These are phyloP conservation scores for Aramus guarauna DNA, from an alignment of 2,113 vertebrate species.

Conservation along the genomic window DNA sequence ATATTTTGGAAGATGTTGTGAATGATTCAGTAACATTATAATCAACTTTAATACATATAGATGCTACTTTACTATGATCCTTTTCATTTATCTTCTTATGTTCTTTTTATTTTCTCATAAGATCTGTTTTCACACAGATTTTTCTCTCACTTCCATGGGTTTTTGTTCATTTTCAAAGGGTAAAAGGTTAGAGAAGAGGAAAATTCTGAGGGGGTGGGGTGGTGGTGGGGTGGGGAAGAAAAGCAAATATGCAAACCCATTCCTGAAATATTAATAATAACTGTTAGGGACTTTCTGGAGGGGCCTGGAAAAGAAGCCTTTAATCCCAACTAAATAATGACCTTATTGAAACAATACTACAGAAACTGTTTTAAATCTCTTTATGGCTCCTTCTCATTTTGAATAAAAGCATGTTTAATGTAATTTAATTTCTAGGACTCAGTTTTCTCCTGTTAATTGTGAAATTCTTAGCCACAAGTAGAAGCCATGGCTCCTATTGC, in stretches of 20 bases:
- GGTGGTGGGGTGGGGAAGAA: rapidly evolving
- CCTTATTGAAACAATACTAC: not conserved
- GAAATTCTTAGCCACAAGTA: not conserved
- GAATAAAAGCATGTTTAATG: not conserved
- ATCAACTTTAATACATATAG: not conserved
- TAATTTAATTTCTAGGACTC: not conserved
- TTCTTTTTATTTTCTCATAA: not conserved
- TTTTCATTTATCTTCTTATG: not conserved
- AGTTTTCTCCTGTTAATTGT: not conserved
- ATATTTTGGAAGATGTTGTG: not conserved
- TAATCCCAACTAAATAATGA: not conserved
- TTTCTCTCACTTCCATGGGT: not conserved
- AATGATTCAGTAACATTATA: not conserved
- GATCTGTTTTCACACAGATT: not conserved
- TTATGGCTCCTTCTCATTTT: not conserved
- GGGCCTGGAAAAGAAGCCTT: not conserved
- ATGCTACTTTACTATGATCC: not conserved
- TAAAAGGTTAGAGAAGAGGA: not conserved
- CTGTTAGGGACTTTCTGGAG: not conserved
- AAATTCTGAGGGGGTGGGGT: not conserved
- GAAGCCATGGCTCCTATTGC: not conserved
- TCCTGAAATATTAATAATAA: not conserved
- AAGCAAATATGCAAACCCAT: not conserved
- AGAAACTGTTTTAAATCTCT: not conserved
- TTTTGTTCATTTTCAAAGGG: not conserved